Conservation (phyloP, 2,113 vertebrate species). For the Montifringilla adamsi region DNA sequence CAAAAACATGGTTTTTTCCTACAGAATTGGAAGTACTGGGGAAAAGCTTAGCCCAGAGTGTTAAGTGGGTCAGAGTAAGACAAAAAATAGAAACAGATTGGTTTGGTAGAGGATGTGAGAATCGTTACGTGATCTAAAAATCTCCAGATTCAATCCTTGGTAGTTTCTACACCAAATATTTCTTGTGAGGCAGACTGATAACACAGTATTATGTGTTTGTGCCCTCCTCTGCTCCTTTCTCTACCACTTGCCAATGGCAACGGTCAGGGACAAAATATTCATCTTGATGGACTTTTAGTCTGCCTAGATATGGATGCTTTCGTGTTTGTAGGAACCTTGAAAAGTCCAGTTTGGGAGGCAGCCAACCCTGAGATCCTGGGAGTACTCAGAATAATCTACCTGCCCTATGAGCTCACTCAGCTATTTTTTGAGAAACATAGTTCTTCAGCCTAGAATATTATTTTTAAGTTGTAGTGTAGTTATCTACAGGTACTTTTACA, state of each 20-base stretch:
- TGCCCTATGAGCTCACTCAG: neutral
- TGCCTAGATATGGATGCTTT: neutral
- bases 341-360: neutral
- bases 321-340: neutral
- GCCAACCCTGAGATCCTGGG: neutral
- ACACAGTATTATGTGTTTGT: neutral
- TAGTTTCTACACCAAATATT: neutral
- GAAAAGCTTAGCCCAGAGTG: neutral
- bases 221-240: neutral
- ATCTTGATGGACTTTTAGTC: neutral
- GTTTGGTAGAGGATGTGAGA: neutral
- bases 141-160: neutral
- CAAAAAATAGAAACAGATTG: neutral
- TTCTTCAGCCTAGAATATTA: neutral
- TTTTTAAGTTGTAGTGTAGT: neutral
- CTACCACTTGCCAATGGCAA: neutral
- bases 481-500: neutral
- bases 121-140: neutral
- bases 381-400: neutral
- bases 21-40: neutral
- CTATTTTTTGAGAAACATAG: neutral
- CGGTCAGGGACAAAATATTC: neutral
- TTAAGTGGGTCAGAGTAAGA: neutral
- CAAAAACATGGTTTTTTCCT: neutral
- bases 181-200: neutral